Evolutionary conservation across 2,797 vertebrate genomes (phyloP).

Genomic region (Cottoperca gobio): DNA sequence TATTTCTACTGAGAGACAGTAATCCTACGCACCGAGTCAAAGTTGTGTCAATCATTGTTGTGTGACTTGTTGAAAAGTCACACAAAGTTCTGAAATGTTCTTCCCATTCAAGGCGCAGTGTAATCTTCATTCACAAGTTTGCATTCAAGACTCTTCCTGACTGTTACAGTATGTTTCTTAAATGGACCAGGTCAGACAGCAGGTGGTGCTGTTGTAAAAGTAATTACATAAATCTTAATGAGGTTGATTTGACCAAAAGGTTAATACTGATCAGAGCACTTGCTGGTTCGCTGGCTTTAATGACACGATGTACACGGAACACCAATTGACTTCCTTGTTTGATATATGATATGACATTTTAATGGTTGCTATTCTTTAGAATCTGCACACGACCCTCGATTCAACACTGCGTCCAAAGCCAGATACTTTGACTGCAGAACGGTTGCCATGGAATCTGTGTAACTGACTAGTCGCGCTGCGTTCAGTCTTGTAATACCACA

Average conservation of each 20-base stretch:
- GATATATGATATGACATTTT: not conserved
- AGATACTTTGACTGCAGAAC: not conserved
- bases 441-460: not conserved
- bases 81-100: too few relatives aligned
- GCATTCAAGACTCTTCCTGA: not conserved
- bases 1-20: too few relatives aligned
- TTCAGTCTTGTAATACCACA: too few relatives aligned
- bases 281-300: not conserved
- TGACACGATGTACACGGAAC: not conserved
- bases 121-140: not conserved
- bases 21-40: too few relatives aligned
- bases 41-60: too few relatives aligned
- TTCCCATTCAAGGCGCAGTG: not conserved
- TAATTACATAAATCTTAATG: not conserved
- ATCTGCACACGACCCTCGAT: not conserved
- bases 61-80: too few relatives aligned
- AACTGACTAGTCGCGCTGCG: too few relatives aligned
- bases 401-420: not conserved
- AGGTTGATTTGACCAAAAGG: not conserved
- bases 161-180: not conserved
- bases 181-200: conserved; percentile 6
- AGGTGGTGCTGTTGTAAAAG: conserved; percentile 31
- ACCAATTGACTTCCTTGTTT: not conserved
- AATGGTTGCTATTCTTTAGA: not conserved
- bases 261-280: not conserved